Evolutionary conservation across 2,113 vertebrate genomes (phyloP).

Genomic region (Pyxicephalus adspersus): DNA sequence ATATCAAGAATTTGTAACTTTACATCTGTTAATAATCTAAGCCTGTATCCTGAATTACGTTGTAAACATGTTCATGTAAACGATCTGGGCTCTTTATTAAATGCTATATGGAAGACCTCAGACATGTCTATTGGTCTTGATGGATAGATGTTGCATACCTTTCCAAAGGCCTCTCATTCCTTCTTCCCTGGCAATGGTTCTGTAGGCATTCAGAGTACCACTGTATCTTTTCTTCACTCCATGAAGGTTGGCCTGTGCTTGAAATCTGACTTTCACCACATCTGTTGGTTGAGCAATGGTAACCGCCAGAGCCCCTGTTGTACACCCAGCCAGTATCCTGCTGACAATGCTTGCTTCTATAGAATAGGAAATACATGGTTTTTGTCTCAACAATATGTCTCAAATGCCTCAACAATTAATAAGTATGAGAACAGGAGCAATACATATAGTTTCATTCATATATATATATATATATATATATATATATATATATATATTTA

Average conservation of each 20-base stretch:
- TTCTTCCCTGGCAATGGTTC: constrained; percentile 79
- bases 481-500: not conserved
- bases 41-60: too few species aligned
- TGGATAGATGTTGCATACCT: constrained; percentile 66
- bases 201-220: constrained; percentile 84
- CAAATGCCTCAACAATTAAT: not conserved
- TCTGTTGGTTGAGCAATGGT: constrained; percentile 84
- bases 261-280: constrained; percentile 84
- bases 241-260: constrained; percentile 77
- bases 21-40: too few species aligned
- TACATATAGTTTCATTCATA: too few species aligned
- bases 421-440: not conserved
- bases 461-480: too few species aligned
- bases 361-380: not conserved
- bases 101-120: too few species aligned
- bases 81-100: too few species aligned
- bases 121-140: too few species aligned
- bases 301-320: constrained; percentile 81
- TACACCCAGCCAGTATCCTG: constrained; percentile 80
- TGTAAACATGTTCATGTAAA: too few species aligned
- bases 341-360: constrained; percentile 68
- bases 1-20: too few species aligned
- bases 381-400: too few species aligned
- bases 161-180: constrained; percentile 84
- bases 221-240: constrained; percentile 80